Evolutionary conservation across 2,888 invertebrate species (phyloP).

Genomic region (Chrysolina haemoptera): DNA sequence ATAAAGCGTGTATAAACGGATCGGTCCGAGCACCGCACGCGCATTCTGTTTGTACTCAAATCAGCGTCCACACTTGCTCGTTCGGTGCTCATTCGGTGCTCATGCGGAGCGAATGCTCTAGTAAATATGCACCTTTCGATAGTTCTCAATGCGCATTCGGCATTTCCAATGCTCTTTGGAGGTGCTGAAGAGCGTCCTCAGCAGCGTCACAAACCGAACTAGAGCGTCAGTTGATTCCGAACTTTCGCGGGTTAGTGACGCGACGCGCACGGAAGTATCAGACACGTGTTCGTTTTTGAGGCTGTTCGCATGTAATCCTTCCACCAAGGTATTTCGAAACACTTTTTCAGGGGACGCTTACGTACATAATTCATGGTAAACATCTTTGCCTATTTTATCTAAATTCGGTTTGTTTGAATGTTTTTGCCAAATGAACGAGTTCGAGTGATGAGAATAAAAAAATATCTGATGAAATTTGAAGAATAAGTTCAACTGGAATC

Average conservation of each 20-base stretch:
- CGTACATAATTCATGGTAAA: neutral
- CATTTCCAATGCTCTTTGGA: conserved; percentile 11
- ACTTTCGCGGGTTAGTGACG: conserved; percentile 19
- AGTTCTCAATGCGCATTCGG: conserved; percentile 27
- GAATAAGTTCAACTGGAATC: no score
- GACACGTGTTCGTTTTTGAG: conserved; percentile 15
- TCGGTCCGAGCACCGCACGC: no score
- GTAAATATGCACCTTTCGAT: neutral
- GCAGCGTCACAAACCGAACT: conserved; percentile 30
- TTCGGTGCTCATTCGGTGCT: no score
- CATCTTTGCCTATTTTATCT: neutral
- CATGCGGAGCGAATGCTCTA: no score
- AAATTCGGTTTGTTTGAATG: no score
- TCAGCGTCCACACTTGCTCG: no score
- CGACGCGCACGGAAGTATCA: neutral
- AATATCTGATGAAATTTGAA: no score
- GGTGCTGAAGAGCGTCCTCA: conserved; percentile 34
- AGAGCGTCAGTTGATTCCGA: conserved; percentile 21
- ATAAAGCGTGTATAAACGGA: no score
- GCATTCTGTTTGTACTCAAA: no score
- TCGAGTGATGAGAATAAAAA: no score
- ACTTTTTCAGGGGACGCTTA: neutral
- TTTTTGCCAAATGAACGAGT: no score
- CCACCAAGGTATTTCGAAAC: neutral
- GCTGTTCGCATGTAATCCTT: neutral